phyloP scores from a whole-genome alignment of 1,140 invertebrate species.

The Drosophila paulistorum region DNA sequence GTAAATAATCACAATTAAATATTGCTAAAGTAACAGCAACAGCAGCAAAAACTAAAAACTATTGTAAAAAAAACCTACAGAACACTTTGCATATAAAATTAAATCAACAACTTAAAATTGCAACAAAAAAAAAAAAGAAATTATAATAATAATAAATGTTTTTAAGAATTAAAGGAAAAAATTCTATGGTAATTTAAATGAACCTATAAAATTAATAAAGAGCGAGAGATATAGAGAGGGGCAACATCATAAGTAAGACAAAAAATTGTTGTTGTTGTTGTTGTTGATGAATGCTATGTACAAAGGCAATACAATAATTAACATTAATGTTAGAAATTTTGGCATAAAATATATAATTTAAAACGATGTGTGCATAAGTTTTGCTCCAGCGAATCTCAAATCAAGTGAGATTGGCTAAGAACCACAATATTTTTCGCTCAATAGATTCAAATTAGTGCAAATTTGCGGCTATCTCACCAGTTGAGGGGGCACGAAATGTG shows the following conservation, averaged over 20 bases:
- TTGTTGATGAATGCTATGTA: constrained; percentile 47
- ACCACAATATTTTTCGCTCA: constrained; percentile 2
- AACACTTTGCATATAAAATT: constrained; percentile 63
- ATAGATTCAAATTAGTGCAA: constrained; percentile 3
- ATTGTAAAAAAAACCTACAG: constrained; percentile 50
- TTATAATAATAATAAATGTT: constrained; percentile 4
- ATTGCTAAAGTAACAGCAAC: constrained; percentile 66
- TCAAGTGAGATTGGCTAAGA: constrained; percentile 26
- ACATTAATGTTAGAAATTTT: constrained; percentile 21
- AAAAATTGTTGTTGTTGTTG: constrained; percentile 2
- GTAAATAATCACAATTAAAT: constrained; percentile 77
- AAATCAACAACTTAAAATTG: constrained; percentile 76
- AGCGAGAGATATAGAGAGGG: neutral
- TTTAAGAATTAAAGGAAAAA: neutral
- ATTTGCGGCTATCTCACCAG: constrained; percentile 9
- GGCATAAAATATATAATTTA: constrained; percentile 29
- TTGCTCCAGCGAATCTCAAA: constrained; percentile 41
- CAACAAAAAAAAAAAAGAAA: constrained; percentile 51
- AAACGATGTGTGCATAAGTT: neutral
- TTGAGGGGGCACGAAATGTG: constrained; percentile 48
- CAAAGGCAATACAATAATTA: constrained; percentile 27
- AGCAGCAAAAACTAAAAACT: constrained; percentile 62
- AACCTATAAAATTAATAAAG: neutral
- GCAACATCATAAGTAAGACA: neutral
- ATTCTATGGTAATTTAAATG: constrained; percentile 14